Evolutionary conservation across 2,113 vertebrate species (phyloP), one percentile per base, ranked within the genome.

Genomic region (Plestiodon gilberti): DNA sequence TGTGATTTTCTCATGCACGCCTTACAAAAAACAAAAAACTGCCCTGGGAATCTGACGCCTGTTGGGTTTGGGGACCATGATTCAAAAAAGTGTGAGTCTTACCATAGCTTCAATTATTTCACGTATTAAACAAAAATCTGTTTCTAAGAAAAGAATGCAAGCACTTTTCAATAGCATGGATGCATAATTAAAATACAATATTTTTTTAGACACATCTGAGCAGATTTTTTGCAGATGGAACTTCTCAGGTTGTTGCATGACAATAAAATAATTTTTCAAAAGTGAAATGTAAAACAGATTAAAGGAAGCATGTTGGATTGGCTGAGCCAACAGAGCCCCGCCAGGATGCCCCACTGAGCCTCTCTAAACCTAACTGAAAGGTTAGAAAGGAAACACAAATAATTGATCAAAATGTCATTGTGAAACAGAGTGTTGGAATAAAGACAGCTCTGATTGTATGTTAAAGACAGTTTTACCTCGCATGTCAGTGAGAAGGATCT

Each of bases 71-170:
- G 43, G 55, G 78, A 70, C 78, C 86, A 90, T 81, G 62, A 59
- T 38, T 30, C 57, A 78, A 76, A 43, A 22, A 87, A 82, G 22
- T 28, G 77, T 57, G 89, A 88, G 57, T 71, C 69, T 84, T 85
- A 57, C 61, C 15, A 82, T 14, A 28, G 84, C 13, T 28, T 38
- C 85, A 84, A 84, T 85, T 64, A 69, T 91, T 75, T 79, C 17
- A 48, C 22, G 35, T 57, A 65, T 35, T 20, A 57, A 71, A n/a
- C n/a, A n/a, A 61, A 40, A 40, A 64, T 57, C 30, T 2, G 13
- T 33, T 61, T 25, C 14, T 70, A 22, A 17, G 75, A 30, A 77
- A 94, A 30, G 7, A 62, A 23, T 40, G 40, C 11, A 75, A 75
- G 25, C 22, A 75, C 73, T 71, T 82, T 43, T 20, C 61, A 62